Conservation (phyloP, 2,797 vertebrate species). For the Sebastes alutus region DNA sequence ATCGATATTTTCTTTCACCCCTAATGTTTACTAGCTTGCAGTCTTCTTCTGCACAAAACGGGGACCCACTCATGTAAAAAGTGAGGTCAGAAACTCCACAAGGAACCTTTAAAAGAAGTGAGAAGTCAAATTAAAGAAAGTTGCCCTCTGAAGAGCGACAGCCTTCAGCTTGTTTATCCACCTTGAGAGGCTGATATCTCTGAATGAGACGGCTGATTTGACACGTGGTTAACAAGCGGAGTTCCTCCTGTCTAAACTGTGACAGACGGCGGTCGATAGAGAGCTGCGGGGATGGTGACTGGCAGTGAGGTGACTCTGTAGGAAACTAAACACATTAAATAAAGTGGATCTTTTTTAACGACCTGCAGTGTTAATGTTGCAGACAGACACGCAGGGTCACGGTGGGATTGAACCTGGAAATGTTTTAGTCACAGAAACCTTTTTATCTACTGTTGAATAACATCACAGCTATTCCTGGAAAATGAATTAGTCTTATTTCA, state of each 20-base stretch:
- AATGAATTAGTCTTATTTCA: conserved; percentile 56
- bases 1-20: too few relatives aligned
- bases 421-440: conserved; percentile 27
- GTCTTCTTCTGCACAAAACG: background rate
- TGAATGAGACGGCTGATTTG: conserved; percentile 12
- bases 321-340: background rate
- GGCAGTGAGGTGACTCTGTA: background rate
- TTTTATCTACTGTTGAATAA: conserved; percentile 25
- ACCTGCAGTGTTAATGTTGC: background rate
- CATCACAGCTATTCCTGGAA: conserved; percentile 50
- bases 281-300: background rate
- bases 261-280: conserved; percentile 48
- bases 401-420: conserved; percentile 1
- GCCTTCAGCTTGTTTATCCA: background rate
- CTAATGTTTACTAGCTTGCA: too few relatives aligned
- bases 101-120: too few relatives aligned
- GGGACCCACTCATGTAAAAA: too few relatives aligned
- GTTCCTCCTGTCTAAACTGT: conserved; percentile 17
- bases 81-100: too few relatives aligned
- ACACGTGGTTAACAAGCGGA: conserved; percentile 5
- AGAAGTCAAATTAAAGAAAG: background rate
- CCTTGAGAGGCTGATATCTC: background rate
- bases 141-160: background rate
- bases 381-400: background rate
- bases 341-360: background rate